Base-by-base conservation (phyloP, 2,888 invertebrate species). In the Cataglyphis rosenhaueri region DNA sequence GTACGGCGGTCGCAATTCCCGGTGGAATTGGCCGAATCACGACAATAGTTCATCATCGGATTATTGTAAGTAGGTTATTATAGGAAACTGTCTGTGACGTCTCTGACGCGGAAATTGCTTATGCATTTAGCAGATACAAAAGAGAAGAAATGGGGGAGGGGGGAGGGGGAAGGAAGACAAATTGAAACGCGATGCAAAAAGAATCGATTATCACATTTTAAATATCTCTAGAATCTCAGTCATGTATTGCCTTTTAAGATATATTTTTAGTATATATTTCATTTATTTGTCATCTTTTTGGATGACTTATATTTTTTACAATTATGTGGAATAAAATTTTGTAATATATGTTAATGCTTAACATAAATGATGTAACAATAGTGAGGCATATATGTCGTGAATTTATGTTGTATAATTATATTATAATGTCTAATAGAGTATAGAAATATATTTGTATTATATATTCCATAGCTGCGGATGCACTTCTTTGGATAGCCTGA, bases 51-150 rank as follows among this genome's bases (percentile, higher is more conserved):
- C 87, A 89, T 91, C 88, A 85, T 81, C 83, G 86, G 84, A 59
- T 35, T 83, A 82, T 84, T 81, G 90, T 92, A 93, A 92, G 92
- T 92, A 92, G 92, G 91, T 93, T 92, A 92, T 93, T 92, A 93
- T 92, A 92, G 92, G 91, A 91, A 91, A 91, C 91, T 91, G 91
- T 92, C 91, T 92, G 91, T 88, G 88, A 87, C 86, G 88, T 89
- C 88, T 91, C 90, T 91, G 89, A 91, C 87, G 87, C 92, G 93
- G 92, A 93, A 93, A 93, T 93, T 93, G 92, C 93, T 93, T 92
- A 92, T 93, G 92, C 92, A 92, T 92, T 93, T 92, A 92, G 92
- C 92, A 92, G 92, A 93, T 92, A 92, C 88, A 89, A 89, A 89
- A 88, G 91, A 91, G 89, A 25, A 44, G n/a, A 0, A 65, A 15